These are phyloP conservation scores for Nasonia vitripennis DNA, from an alignment of 1,140 invertebrate species.

Conservation along the genomic window DNA sequence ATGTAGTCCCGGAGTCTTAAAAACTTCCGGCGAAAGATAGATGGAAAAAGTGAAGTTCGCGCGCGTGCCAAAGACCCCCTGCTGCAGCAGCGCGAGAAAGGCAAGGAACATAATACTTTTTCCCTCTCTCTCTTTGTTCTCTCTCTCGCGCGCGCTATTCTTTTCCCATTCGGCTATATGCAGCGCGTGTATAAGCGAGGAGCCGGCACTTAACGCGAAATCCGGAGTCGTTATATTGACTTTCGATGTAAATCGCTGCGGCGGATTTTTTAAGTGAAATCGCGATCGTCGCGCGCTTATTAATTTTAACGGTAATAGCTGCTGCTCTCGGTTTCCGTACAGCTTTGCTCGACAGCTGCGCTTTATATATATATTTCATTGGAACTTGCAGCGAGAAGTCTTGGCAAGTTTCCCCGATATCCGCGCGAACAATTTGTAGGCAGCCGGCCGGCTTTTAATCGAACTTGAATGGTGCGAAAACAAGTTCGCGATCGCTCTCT, in stretches of 20 bases:
- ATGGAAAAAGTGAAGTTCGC: conserved; percentile 40
- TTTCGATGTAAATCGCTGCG: not conserved
- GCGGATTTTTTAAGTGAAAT: conserved; percentile 18
- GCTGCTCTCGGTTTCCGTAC: not conserved
- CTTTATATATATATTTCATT: not conserved
- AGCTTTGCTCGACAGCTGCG: not conserved
- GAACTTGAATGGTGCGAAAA: too few relatives aligned
- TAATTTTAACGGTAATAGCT: conserved; percentile 36
- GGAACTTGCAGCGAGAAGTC: not conserved
- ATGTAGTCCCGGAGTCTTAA: conserved; percentile 24
- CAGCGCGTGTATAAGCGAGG: not conserved
- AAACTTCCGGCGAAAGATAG: conserved; percentile 38
- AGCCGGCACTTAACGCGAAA: not conserved
- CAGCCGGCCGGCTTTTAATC: too few relatives aligned
- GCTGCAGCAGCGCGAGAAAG: not conserved
- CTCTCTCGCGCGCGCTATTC: not conserved
- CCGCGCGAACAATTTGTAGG: not conserved
- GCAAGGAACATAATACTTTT: not conserved
- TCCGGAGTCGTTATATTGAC: not conserved
- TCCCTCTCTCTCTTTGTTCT: not conserved
- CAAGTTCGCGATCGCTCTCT: too few relatives aligned
- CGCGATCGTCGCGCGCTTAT: conserved; percentile 15
- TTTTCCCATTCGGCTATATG: not conserved
- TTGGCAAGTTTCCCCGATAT: not conserved
- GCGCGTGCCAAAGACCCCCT: not conserved